Percentiles rank a stretch among this genome's conserved stretches.
phyloP scores from a whole-genome alignment of 2,113 vertebrate genomes.

The Varanus komodoensis region DNA sequence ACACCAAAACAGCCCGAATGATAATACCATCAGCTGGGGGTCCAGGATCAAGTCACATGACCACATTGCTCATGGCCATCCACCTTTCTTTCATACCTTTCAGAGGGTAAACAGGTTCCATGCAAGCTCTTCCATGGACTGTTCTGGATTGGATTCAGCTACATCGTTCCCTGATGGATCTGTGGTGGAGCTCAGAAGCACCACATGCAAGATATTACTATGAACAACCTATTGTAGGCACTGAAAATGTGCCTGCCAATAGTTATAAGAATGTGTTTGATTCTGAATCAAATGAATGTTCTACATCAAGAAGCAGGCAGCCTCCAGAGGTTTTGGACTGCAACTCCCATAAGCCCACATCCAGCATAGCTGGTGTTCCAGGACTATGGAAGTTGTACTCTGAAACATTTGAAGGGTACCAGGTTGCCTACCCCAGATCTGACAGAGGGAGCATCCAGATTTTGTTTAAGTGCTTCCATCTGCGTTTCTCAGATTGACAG shows the following conservation, averaged over 20 bases:
- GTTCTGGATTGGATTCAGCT: not conserved
- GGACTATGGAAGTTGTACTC: too few relatives aligned
- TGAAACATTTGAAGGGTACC: too few relatives aligned
- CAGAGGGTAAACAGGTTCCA: not conserved
- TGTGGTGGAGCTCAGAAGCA: not conserved
- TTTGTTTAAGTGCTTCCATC: too few relatives aligned
- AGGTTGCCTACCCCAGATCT: too few relatives aligned
- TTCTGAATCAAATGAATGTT: not conserved
- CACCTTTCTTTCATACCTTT: not conserved
- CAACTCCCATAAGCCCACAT: too few relatives aligned
- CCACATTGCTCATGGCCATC: not conserved
- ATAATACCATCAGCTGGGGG: not conserved
- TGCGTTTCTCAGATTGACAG: too few relatives aligned
- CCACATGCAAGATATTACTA: not conserved
- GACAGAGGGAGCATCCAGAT: too few relatives aligned
- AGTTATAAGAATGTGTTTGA: not conserved
- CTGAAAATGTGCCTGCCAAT: not conserved
- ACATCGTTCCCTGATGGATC: too few relatives aligned
- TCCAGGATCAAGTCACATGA: not conserved
- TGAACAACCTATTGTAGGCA: not conserved
- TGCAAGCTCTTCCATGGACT: not conserved
- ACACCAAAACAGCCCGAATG: too few relatives aligned
- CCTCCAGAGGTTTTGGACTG: too few relatives aligned
- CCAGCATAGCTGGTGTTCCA: too few relatives aligned
- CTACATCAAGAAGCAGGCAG: not conserved